These are phyloP conservation scores for Neoseiulus cucumeris DNA, from an alignment of 1,140 invertebrate genomes.

Conservation along the genomic window DNA sequence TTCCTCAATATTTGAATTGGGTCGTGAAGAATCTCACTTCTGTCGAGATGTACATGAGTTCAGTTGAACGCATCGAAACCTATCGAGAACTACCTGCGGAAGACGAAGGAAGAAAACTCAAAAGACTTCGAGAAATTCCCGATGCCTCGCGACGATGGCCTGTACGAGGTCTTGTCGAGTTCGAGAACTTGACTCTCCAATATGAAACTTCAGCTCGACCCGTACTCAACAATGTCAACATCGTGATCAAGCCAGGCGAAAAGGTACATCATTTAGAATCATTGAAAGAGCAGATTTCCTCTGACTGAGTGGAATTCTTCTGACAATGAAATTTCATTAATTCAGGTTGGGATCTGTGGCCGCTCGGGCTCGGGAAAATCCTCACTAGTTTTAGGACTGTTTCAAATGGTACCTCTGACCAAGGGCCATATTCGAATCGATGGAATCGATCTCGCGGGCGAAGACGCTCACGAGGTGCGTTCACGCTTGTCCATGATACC, in stretches of 20 bases:
- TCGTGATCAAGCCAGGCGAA: constrained; percentile 29
- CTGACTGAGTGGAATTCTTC: no score
- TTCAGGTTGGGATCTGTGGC: constrained; percentile 52
- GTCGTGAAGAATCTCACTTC: constrained; percentile 55
- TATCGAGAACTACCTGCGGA: constrained; percentile 38
- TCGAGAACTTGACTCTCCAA: constrained; percentile 42
- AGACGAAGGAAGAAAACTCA: constrained; percentile 27
- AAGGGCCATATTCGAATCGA: constrained; percentile 46
- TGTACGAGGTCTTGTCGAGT: constrained; percentile 42
- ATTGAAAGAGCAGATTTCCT: not conserved
- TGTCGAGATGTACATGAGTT: constrained; percentile 53
- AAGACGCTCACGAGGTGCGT: constrained; percentile 44
- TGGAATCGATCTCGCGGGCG: constrained; percentile 38
- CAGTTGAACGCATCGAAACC: constrained; percentile 45
- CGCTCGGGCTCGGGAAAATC: constrained; percentile 60
- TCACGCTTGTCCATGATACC: constrained; percentile 40
- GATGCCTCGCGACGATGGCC: constrained; percentile 35
- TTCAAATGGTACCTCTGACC: constrained; percentile 38
- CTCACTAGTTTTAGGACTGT: constrained; percentile 45
- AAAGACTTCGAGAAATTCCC: no score
- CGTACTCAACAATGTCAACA: constrained; percentile 40
- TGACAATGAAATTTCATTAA: constrained; percentile 11
- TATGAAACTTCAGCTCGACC: constrained; percentile 39
- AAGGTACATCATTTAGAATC: constrained; percentile 17
- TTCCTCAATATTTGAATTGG: constrained; percentile 59